Conservation (phyloP, 2,888 invertebrate genomes). For the Iselma pallidipennis region DNA sequence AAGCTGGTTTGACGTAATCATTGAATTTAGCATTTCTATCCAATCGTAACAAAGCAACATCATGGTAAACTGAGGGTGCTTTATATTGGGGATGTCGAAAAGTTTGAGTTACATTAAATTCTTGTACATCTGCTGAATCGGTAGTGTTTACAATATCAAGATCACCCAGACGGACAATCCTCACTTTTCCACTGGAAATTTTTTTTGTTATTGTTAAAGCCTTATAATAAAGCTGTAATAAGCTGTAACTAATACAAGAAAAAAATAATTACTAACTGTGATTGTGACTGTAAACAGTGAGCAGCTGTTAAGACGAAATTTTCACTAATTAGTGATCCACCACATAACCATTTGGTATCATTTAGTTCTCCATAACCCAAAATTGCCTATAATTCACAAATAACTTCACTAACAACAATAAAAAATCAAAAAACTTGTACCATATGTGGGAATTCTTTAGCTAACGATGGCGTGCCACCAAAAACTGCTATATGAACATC, state of each 20-base stretch:
- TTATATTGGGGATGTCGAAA: too few relatives aligned
- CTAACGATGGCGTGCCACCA: too few relatives aligned
- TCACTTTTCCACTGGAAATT: too few relatives aligned
- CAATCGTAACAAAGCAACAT: too few relatives aligned
- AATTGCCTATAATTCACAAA: neutral
- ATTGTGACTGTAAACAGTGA: slow-evolving; percentile 59
- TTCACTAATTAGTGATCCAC: slow-evolving; percentile 67
- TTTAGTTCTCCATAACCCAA: neutral
- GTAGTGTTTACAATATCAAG: slow-evolving; percentile 25
- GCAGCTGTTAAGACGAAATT: slow-evolving; percentile 67
- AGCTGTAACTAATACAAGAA: too few relatives aligned
- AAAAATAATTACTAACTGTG: too few relatives aligned
- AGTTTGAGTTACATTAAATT: slow-evolving; percentile 39
- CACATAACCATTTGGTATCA: slow-evolving; percentile 62
- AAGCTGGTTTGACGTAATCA: slow-evolving; percentile 56
- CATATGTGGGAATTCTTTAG: slow-evolving; percentile 12
- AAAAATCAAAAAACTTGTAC: neutral
- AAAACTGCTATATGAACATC: too few relatives aligned
- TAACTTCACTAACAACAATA: neutral
- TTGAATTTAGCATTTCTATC: too few relatives aligned
- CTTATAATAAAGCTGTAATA: too few relatives aligned
- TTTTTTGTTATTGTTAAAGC: too few relatives aligned
- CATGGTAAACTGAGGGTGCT: too few relatives aligned
- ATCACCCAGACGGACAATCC: slow-evolving; percentile 38
- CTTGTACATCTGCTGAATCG: slow-evolving; percentile 36